These are phyloP conservation scores for Onychostoma macrolepis DNA, from an alignment of 2,113 vertebrate genomes.

Conservation along the genomic window DNA sequence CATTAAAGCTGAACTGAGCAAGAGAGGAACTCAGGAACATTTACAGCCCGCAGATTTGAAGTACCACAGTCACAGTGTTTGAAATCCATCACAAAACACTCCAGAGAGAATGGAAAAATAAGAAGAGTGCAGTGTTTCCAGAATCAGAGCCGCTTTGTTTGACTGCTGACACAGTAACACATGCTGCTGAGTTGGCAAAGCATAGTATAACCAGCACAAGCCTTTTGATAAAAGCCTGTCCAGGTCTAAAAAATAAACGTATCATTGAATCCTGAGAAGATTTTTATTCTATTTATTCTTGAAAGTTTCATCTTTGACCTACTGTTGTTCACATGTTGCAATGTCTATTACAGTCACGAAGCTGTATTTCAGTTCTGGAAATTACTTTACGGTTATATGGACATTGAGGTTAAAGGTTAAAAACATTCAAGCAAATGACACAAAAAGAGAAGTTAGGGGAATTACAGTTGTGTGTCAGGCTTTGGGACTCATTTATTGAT, in stretches of 20 bases:
- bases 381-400: background rate
- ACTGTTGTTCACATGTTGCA: background rate
- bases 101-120: background rate
- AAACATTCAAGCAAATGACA: background rate
- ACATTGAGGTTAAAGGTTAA: background rate
- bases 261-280: background rate
- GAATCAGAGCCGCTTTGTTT: background rate
- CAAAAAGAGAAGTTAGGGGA: background rate
- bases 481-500: background rate
- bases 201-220: background rate
- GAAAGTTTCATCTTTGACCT: background rate
- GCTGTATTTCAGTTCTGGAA: background rate
- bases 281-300: background rate
- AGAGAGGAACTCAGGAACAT: background rate
- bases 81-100: background rate
- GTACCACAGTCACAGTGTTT: background rate
- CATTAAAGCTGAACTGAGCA: background rate
- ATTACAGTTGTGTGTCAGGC: background rate
- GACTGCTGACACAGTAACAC: background rate
- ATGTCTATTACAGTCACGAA: background rate
- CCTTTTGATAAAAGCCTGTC: background rate
- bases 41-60: background rate
- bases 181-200: background rate
- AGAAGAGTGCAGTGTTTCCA: background rate
- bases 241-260: background rate